A percentile compares a stretch with the other conserved stretches of the same genome.
These are phyloP conservation scores for Erethizon dorsatum DNA, from an alignment of 2,797 vertebrate genomes.

Conservation along the genomic window DNA sequence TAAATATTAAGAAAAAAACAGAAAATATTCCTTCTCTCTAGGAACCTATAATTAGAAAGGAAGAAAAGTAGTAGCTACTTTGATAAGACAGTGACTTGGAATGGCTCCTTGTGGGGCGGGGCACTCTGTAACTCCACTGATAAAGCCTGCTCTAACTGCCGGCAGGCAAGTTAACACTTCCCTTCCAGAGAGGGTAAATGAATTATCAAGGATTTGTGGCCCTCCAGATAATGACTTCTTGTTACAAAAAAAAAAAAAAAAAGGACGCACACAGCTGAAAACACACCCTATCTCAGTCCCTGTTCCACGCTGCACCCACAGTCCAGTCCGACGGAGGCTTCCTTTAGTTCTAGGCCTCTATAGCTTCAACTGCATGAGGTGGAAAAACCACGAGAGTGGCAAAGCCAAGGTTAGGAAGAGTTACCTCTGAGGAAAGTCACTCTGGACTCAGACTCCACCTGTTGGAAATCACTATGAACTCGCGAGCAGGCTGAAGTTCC, in stretches of 20 bases:
- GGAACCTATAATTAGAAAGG: slow-evolving; percentile 48
- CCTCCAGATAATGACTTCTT: slow-evolving; percentile 70
- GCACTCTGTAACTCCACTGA: background rate
- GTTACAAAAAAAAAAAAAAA: background rate
- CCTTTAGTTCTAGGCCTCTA: background rate
- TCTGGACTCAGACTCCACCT: background rate
- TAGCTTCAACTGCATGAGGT: background rate
- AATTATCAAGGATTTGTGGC: slow-evolving; percentile 59
- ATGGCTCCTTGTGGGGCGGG: background rate
- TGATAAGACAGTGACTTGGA: slow-evolving; percentile 50
- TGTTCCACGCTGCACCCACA: background rate
- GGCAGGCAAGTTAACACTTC: background rate
- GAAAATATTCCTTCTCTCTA: slow-evolving; percentile 24
- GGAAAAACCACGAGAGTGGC: background rate
- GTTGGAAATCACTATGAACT: background rate
- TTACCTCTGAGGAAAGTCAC: background rate
- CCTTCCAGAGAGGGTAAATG: slow-evolving; percentile 65
- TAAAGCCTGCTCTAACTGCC: background rate
- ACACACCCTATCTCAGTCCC: background rate
- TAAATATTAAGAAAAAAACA: slow-evolving; percentile 35
- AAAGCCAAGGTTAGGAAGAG: slow-evolving; percentile 6
- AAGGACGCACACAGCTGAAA: background rate
- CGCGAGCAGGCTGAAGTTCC: background rate
- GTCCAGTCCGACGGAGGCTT: background rate
- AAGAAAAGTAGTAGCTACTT: background rate